A percentile compares a stretch with the other conserved stretches of the same genome.
These are phyloP conservation scores for Saimiri boliviensis DNA, from an alignment of 2,113 vertebrate species.

Conservation along the genomic window DNA sequence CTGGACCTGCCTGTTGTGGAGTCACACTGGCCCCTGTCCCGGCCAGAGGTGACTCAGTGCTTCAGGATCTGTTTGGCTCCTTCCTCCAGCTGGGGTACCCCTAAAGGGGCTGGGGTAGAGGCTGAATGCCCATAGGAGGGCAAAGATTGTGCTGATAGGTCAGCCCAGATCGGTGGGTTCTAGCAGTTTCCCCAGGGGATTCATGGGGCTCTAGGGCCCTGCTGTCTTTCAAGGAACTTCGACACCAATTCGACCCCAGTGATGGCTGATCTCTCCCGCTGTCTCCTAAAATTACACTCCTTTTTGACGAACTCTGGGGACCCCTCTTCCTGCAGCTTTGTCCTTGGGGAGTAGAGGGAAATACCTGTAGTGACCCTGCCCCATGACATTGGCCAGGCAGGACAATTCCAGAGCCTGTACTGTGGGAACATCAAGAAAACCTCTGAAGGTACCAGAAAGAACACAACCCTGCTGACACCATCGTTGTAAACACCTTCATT, in stretches of 20 bases:
- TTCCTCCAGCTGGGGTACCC: neutral
- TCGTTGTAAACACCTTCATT: neutral
- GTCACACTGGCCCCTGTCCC: neutral
- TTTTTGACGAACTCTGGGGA: neutral
- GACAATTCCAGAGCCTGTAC: neutral
- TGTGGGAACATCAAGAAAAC: neutral
- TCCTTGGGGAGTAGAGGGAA: neutral
- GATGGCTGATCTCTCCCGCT: neutral
- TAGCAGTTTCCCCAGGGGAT: neutral
- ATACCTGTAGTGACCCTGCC: neutral
- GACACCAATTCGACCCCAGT: neutral
- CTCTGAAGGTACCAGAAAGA: neutral
- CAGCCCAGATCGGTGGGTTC: neutral
- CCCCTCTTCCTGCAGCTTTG: neutral
- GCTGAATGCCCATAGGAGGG: neutral
- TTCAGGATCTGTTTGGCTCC: neutral
- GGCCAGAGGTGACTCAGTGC: neutral
- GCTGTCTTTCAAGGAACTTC: neutral
- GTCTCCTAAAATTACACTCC: neutral
- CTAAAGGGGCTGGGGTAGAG: neutral
- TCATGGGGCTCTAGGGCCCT: neutral
- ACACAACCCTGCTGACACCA: neutral
- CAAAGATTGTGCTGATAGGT: neutral
- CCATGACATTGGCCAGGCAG: neutral
- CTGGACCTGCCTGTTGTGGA: neutral